Evolutionary conservation across 2,888 invertebrate genomes (phyloP).

Genomic region (Lysandra bellargus): DNA sequence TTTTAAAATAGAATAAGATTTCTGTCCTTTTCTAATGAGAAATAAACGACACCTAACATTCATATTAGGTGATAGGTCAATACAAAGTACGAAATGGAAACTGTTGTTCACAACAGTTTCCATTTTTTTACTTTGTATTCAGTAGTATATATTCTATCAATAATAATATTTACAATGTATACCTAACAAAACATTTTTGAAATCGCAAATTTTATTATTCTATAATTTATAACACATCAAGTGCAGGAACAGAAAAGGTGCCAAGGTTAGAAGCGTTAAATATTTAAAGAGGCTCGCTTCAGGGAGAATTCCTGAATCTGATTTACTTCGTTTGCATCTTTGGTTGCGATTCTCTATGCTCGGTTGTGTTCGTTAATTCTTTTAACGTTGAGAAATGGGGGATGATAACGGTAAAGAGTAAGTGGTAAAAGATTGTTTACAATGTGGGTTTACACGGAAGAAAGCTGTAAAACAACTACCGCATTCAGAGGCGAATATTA

Average conservation of each 20-base stretch:
- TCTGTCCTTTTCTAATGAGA: too few species aligned
- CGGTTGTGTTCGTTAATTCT: conserved; percentile 3
- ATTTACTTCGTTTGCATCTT: conserved; percentile 28
- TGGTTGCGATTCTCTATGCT: conserved; percentile 10
- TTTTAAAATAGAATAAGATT: too few species aligned
- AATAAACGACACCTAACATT: too few species aligned
- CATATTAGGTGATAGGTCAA: too few species aligned
- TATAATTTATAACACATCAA: conserved; percentile 33
- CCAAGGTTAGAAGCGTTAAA: conserved; percentile 41
- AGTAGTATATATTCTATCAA: too few species aligned
- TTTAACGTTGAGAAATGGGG: neutral
- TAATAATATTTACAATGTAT: too few species aligned
- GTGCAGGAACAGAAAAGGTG: conserved; percentile 38
- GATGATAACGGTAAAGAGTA: neutral
- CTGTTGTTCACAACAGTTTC: too few species aligned
- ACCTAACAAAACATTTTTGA: neutral
- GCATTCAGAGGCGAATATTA: too few species aligned
- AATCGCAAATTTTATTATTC: neutral
- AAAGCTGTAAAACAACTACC: neutral
- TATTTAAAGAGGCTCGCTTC: conserved; percentile 41
- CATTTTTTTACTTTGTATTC: too few species aligned
- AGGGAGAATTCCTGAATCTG: conserved; percentile 29
- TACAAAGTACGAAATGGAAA: too few species aligned
- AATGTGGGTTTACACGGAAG: neutral
- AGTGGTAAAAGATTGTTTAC: neutral